Base-by-base conservation (phyloP, 2,888 invertebrate species). In the Acleris emargana region DNA sequence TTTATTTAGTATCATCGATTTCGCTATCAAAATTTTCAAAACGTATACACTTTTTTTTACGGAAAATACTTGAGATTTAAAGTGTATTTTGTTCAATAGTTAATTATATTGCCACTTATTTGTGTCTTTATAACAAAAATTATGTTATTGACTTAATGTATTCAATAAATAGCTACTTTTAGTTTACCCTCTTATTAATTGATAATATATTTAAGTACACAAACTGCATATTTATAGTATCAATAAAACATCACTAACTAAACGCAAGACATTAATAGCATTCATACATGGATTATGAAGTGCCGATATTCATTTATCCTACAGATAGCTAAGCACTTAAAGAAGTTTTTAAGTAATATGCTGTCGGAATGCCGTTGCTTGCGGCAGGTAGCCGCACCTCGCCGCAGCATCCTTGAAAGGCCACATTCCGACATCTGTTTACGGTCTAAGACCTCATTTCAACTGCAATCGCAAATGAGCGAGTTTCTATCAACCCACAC, bases 401-500 rank as follows among this genome's bases (percentile, higher is more conserved):
- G 72, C 73, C 74, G 82, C 89, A 85, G 85, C 91, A 91, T 91
- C 92, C 91, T 91, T 91, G 91, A 90, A 80, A 89, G 89, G 90
- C 91, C 87, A 80, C 91, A 91, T 92, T 91, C 91, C 91, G 71
- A 78, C 82, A 77, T 81, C 88, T 88, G 83, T 88, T 88, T 89
- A 88, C 85, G 81, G 87, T 79, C 82, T 82, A 80, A 88, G 85
- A 75, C 83, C 86, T 82, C 86, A 84, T 85, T 89, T 86, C 81
- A 43, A 59, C 68, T 69, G 64, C 70, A 68, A 75, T 75, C 77
- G 75, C 78, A 78, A 78, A 80, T 75, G 75, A 75, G 80, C 74
- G 69, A 62, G 51, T 75, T 74, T 75, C 69, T 72, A 70, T 74
- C 68, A 72, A 57, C 71, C 76, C 71, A 62, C 62, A 28, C 69